Percentiles rank a stretch among this genome's conserved stretches.
Evolutionary conservation across 2,113 vertebrate species (phyloP).

Genomic region (Ophiodon elongatus): DNA sequence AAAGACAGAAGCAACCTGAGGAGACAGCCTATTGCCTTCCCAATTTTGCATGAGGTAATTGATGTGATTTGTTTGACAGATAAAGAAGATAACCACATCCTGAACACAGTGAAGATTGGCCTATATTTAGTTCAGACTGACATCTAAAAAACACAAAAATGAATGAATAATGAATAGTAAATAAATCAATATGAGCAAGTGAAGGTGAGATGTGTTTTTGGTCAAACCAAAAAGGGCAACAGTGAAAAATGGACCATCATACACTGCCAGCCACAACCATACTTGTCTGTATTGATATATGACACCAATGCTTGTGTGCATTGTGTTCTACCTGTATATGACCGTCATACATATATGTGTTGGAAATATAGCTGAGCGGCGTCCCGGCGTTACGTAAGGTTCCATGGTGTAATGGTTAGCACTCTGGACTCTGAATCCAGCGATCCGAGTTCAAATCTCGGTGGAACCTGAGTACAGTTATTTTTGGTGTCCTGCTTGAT

Average conservation of each 20-base stretch:
- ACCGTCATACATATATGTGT: neutral
- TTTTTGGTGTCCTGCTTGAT: neutral
- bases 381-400: constrained; percentile 13
- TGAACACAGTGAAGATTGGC: neutral
- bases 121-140: neutral
- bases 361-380: too few relatives aligned
- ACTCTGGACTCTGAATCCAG: constrained; percentile 91
- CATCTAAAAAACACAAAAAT: neutral
- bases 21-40: neutral
- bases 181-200: neutral
- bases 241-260: neutral
- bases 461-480: constrained; percentile 70
- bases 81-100: neutral
- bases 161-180: neutral
- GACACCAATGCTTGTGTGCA: neutral
- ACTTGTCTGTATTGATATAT: rapidly evolving
- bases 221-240: neutral
- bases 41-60: neutral
- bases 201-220: neutral
- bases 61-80: neutral
- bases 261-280: neutral
- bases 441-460: constrained; percentile 89
- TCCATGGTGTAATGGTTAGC: constrained; percentile 91
- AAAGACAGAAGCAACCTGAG: neutral
- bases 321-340: neutral